phyloP scores from a whole-genome alignment of 2,797 vertebrate genomes.

The Gymnoscopelus braueri region DNA sequence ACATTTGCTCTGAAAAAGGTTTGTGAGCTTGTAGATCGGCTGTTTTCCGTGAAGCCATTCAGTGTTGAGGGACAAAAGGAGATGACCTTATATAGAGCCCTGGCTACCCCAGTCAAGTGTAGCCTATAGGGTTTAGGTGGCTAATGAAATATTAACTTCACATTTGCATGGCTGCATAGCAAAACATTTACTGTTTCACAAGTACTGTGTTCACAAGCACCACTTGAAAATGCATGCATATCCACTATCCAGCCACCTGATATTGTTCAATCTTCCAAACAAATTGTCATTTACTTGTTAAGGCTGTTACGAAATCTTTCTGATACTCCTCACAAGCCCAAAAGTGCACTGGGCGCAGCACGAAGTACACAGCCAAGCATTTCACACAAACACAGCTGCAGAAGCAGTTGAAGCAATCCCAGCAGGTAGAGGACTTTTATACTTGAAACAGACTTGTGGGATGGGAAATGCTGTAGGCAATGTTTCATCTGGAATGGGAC shows the following conservation, averaged over 20 bases:
- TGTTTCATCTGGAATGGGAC: slow-evolving; percentile 43
- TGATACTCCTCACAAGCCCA: background rate
- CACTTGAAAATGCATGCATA: too few relatives aligned
- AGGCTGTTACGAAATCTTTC: background rate
- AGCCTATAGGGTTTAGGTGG: too few relatives aligned
- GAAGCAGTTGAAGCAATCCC: slow-evolving; percentile 36
- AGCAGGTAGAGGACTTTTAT: slow-evolving; percentile 43
- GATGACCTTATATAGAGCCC: too few relatives aligned
- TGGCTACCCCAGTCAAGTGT: too few relatives aligned
- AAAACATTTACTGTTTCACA: slow-evolving; percentile 27
- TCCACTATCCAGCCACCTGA: too few relatives aligned
- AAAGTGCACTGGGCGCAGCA: slow-evolving; percentile 24
- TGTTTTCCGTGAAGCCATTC: too few relatives aligned
- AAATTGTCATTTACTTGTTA: background rate
- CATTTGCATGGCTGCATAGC: slow-evolving; percentile 28
- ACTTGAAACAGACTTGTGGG: slow-evolving; percentile 39
- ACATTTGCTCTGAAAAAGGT: slow-evolving; percentile 24
- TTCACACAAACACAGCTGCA: slow-evolving; percentile 52
- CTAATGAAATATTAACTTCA: slow-evolving; percentile 13
- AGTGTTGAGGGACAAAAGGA: too few relatives aligned
- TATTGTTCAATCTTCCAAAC: too few relatives aligned
- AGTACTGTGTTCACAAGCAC: background rate
- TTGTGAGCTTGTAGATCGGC: background rate
- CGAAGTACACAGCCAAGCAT: slow-evolving; percentile 27
- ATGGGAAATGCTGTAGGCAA: slow-evolving; percentile 12